A percentile compares a stretch with the other conserved stretches of the same genome.
Evolutionary conservation across 2,888 invertebrate species (phyloP).

Genomic region (Sturmia bella): DNA sequence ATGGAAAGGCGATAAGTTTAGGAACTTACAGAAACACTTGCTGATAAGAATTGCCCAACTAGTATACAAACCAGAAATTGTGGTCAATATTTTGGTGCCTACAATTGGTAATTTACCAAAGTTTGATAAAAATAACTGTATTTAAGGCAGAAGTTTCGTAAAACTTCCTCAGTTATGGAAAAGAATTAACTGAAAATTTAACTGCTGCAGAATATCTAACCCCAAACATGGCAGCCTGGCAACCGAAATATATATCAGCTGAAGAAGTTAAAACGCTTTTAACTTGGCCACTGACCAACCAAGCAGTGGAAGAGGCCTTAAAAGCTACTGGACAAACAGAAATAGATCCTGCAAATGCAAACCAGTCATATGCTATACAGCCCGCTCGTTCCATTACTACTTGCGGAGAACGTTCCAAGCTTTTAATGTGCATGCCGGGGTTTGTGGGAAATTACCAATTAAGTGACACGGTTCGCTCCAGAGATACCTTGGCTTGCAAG

Average conservation of each 20-base stretch:
- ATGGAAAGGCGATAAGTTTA: conserved; percentile 7
- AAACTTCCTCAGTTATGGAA: conserved; percentile 10
- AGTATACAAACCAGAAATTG: neutral
- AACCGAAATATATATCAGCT: conserved; percentile 73
- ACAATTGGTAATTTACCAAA: neutral
- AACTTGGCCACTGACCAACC: conserved; percentile 80
- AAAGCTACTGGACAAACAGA: conserved; percentile 74
- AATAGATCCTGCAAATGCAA: conserved; percentile 41
- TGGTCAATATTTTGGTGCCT: neutral
- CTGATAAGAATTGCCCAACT: conserved; percentile 40
- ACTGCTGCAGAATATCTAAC: neutral
- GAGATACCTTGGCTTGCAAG: conserved; percentile 82
- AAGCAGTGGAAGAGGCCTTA: conserved; percentile 81
- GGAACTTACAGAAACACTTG: no score
- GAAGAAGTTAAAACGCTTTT: conserved; percentile 79
- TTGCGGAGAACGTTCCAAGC: conserved; percentile 72
- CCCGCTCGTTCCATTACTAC: conserved; percentile 78
- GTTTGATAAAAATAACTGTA: conserved; percentile 16
- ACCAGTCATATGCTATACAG: conserved; percentile 75
- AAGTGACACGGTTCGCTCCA: neutral
- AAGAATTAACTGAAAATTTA: neutral
- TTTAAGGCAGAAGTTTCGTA: conserved; percentile 10
- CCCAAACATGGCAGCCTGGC: neutral
- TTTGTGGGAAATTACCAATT: conserved; percentile 80
- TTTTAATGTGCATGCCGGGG: conserved; percentile 82